Evolutionary conservation across 2,888 invertebrate species (phyloP).

Genomic region (Agrenia bidenticulata): DNA sequence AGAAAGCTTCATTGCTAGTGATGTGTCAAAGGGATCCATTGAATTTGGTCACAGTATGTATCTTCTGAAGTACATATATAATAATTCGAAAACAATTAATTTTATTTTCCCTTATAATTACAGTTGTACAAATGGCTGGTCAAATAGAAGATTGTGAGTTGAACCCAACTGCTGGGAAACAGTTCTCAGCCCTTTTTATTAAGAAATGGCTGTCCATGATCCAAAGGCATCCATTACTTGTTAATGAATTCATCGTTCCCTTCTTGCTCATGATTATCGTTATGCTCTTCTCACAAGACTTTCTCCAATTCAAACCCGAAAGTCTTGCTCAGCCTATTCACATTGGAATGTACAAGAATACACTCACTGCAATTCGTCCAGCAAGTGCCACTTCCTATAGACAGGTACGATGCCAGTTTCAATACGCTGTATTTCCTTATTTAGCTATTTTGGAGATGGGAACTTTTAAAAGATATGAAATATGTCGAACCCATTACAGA

Average conservation of each 20-base stretch:
- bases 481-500: background rate
- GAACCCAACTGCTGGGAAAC: background rate
- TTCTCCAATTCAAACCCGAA: conserved; percentile 28
- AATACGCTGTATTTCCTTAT: no score
- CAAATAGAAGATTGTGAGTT: no score
- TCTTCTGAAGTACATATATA: no score
- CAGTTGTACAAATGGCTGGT: no score
- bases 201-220: conserved; percentile 8
- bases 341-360: conserved; percentile 23
- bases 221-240: conserved; percentile 26
- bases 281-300: conserved; percentile 3
- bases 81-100: no score
- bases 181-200: background rate
- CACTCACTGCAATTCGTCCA: conserved; percentile 17
- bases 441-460: no score
- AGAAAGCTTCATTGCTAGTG: background rate
- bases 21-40: background rate
- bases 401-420: no score
- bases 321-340: conserved; percentile 9
- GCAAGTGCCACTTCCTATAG: conserved; percentile 8
- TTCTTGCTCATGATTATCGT: conserved; percentile 18
- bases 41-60: background rate
- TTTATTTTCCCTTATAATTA: no score
- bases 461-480: no score
- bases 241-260: conserved; percentile 27